These are phyloP conservation scores for Himalopsyche japonica DNA, from an alignment of 2,888 invertebrate genomes.

Conservation along the genomic window DNA sequence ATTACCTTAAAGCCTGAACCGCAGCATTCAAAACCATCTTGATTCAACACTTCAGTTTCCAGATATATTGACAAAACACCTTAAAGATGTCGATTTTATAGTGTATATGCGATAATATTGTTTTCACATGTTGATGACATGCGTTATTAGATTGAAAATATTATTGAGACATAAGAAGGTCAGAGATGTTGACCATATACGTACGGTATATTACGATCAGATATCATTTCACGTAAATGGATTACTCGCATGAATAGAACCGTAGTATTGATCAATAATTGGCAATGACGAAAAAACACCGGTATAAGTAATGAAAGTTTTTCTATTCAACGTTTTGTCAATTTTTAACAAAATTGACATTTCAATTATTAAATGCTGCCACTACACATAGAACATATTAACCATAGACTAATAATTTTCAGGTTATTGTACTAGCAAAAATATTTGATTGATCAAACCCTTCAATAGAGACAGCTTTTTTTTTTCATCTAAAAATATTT, in stretches of 20 bases:
- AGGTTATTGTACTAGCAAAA: no score
- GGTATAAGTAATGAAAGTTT: neutral
- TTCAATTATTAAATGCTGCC: neutral
- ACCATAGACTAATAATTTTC: no score
- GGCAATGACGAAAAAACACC: neutral
- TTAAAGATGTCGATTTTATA: neutral
- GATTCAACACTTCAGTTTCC: no score
- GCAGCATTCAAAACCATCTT: slow-evolving; percentile 77
- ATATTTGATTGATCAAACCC: no score
- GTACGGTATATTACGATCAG: neutral
- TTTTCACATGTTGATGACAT: neutral
- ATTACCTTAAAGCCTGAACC: slow-evolving; percentile 73
- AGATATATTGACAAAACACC: neutral
- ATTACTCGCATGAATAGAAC: neutral
- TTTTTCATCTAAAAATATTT: no score
- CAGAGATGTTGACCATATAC: neutral
- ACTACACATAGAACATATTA: neutral
- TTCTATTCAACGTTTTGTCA: neutral
- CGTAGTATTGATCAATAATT: neutral
- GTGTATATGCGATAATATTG: neutral
- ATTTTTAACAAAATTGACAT: neutral
- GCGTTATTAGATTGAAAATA: neutral
- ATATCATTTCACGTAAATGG: neutral
- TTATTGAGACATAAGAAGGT: neutral
- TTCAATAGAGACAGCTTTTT: no score